Evolutionary conservation across 92 coral and sea anemone genomes (phyloP), one percentile per base, ranked within the genome.

Genomic region (Paragorgia papillata): DNA sequence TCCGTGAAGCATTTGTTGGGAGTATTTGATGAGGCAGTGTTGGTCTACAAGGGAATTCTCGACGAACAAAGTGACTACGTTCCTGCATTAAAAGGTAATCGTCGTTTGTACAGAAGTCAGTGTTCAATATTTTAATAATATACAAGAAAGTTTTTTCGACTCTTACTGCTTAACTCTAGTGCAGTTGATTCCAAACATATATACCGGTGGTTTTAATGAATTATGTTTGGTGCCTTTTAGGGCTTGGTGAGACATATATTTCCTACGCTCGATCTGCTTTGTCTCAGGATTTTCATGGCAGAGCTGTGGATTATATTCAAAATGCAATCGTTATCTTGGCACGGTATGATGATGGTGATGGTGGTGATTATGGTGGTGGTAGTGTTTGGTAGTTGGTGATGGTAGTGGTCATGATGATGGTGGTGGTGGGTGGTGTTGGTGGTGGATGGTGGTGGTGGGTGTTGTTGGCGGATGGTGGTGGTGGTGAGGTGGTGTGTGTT

Each of bases 181-280:
- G n/a, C n/a, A n/a, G n/a, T n/a, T n/a, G n/a, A n/a, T n/a, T n/a
- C 10, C 4, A 37, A 10, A 37, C 4, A 37, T 37, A 10, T 37
- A 37, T 37, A 4, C 43, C 43, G n/a, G 43, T 37, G 43, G 4
- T 37, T 37, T 37, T 37, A 37, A 37, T 37, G 43, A 37, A 4
- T 37, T 37, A 37, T 37, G n/a, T n/a, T n/a, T n/a, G n/a, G n/a
- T n/a, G n/a, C n/a, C n/a, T n/a, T n/a, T n/a, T n/a, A 93, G 98
- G 98, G 6, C 90, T 91, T 19, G 98, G 98, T 21, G 98, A 91
- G 82, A 90, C 98, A 0, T 88, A 88, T 35, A 87, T 94, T 25
- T 87, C 88, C 35, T 92, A 79, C 29, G 97, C 90, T 34, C 87
- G 90, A 17, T 74, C 90, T 18, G 83, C 95, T 1, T 59, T 94